Conservation (phyloP, 2,888 invertebrate genomes). For the Serripes groenlandicus region DNA sequence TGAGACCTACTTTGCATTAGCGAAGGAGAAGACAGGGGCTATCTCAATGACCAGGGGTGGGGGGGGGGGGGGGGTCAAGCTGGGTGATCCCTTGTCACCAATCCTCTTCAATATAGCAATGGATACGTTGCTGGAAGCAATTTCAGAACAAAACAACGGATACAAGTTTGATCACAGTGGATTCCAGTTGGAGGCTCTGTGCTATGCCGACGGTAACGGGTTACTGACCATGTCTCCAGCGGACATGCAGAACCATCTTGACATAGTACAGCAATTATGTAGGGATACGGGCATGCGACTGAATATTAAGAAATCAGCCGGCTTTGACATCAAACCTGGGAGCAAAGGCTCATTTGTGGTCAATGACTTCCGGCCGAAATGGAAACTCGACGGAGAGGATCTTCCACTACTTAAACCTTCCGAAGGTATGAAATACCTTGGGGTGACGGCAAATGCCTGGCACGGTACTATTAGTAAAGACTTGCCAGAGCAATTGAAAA, state of each 20-base stretch:
- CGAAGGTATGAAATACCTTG: background rate
- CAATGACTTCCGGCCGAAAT: background rate
- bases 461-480: background rate
- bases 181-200: constrained; percentile 1
- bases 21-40: background rate
- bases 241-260: constrained; percentile 28
- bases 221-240: constrained; percentile 17
- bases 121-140: constrained; percentile 38
- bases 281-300: constrained; percentile 44
- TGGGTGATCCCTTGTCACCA: constrained; percentile 47
- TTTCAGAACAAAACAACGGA: constrained; percentile 23
- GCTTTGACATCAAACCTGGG: background rate
- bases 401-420: background rate
- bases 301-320: constrained; percentile 43
- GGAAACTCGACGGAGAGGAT: background rate
- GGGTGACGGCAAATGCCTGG: background rate
- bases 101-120: constrained; percentile 56
- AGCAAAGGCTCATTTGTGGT: background rate
- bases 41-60: constrained; percentile 45
- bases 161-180: constrained; percentile 20
- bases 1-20: background rate
- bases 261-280: constrained; percentile 28
- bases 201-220: constrained; percentile 49
- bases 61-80: constrained; percentile 54
- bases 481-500: background rate